phyloP scores from a whole-genome alignment of 2,797 vertebrate species.

The Tapera naevia region DNA sequence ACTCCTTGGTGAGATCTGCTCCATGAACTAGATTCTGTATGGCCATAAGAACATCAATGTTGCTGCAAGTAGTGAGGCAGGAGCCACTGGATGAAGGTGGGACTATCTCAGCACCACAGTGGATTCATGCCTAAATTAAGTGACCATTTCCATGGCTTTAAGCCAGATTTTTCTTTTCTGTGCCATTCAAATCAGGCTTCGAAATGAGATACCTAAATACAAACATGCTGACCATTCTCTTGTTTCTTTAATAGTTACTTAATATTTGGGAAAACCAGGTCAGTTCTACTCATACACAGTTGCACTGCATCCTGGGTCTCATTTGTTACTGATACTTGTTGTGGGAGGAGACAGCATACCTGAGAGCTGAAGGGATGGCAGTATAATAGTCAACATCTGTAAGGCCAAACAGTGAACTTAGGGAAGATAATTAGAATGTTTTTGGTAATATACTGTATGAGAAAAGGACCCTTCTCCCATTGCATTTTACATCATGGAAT shows the following conservation, averaged over 20 bases:
- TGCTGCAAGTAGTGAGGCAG: background rate
- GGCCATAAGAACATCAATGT: accelerated
- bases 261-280: background rate
- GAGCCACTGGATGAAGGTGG: background rate
- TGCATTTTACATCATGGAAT: background rate
- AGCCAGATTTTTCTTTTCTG: background rate
- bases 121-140: background rate
- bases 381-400: background rate
- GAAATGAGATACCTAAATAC: background rate
- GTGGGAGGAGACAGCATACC: background rate
- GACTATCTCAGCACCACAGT: accelerated
- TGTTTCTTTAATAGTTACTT: background rate
- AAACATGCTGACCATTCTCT: background rate
- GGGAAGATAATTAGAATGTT: background rate
- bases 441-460: background rate
- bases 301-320: background rate
- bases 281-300: background rate
- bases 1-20: background rate
- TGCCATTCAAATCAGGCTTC: background rate
- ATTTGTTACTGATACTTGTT: background rate
- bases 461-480: background rate
- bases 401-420: background rate
- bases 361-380: background rate
- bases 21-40: background rate
- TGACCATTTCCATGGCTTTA: background rate